These are phyloP conservation scores for Silurus glanis DNA, from an alignment of 2,113 vertebrate species.

Conservation along the genomic window DNA sequence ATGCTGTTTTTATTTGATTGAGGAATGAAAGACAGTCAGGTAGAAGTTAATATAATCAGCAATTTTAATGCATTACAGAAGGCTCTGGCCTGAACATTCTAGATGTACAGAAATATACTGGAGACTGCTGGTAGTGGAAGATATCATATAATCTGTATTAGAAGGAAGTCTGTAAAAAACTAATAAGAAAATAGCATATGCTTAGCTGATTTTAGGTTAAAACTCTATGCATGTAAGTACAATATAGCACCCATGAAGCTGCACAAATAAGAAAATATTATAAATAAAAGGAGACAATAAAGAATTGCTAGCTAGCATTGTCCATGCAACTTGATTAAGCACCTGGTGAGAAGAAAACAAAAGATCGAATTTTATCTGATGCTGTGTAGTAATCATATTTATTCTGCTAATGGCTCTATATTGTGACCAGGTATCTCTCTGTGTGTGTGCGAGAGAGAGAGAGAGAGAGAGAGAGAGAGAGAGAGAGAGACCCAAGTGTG, in stretches of 20 bases:
- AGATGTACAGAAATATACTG: background rate
- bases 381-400: slow-evolving; percentile 12
- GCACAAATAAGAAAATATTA: background rate
- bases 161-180: background rate
- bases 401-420: slow-evolving; percentile 13
- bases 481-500: background rate
- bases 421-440: background rate
- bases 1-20: background rate
- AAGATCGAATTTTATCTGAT: background rate
- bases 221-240: background rate
- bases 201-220: background rate
- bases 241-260: background rate
- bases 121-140: background rate
- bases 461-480: background rate
- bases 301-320: background rate
- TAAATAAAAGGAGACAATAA: background rate
- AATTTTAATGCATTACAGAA: background rate
- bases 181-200: background rate
- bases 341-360: slow-evolving; percentile 10
- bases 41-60: background rate
- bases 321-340: background rate
- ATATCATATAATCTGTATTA: background rate
- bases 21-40: background rate
- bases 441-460: background rate
- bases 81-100: background rate